These are phyloP conservation scores for Oryctolagus cuniculus DNA, from an alignment of 2,113 vertebrate species.

Conservation along the genomic window DNA sequence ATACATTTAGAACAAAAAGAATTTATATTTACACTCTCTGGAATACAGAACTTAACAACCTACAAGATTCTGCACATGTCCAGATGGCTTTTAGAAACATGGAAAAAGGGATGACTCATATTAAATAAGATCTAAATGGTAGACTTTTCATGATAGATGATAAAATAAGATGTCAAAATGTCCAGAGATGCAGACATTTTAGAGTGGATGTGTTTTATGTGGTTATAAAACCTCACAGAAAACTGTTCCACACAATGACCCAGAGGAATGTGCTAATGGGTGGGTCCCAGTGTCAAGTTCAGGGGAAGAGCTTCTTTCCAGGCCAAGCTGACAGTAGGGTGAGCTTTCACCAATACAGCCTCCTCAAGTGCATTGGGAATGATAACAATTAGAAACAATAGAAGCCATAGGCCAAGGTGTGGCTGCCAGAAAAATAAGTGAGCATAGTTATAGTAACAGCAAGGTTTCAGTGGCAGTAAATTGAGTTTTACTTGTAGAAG, in stretches of 20 bases:
- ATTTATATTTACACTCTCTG: neutral
- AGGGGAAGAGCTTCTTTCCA: neutral
- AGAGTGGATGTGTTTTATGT: neutral
- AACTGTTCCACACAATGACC: neutral
- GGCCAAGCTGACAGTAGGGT: neutral
- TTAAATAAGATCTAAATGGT: neutral
- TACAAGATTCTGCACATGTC: neutral
- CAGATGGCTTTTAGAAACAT: neutral
- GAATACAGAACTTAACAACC: neutral
- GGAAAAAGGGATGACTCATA: neutral
- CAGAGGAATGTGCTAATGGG: neutral
- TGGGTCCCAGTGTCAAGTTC: neutral
- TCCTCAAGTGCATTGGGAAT: neutral
- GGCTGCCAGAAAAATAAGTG: neutral
- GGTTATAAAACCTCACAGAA: neutral
- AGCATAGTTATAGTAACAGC: neutral
- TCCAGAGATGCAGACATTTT: neutral
- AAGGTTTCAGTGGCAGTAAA: neutral
- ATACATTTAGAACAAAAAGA: neutral
- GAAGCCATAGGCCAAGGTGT: neutral
- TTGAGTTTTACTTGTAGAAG: neutral
- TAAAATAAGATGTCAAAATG: neutral
- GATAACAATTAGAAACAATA: neutral
- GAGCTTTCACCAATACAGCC: neutral
- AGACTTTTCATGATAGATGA: neutral